Conservation (phyloP, 2,113 vertebrate species). For the Macaca fascicularis region DNA sequence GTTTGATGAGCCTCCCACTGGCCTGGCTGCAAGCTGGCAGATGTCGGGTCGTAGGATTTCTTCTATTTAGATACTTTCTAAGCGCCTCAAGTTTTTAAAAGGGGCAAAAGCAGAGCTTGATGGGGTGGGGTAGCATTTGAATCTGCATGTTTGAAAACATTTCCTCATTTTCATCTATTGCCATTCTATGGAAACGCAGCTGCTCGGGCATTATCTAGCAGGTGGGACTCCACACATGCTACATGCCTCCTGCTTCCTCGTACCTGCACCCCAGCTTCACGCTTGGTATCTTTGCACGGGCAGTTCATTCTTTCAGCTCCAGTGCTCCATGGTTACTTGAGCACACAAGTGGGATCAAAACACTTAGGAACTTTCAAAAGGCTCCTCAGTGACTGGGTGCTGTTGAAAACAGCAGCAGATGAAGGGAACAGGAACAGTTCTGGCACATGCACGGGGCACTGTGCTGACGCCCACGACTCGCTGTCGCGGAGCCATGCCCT, state of each 20-base stretch:
- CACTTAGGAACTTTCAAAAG: neutral
- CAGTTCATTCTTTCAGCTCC: too few relatives aligned
- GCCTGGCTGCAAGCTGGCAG: neutral
- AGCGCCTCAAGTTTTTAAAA: accelerated
- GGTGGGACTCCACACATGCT: accelerated
- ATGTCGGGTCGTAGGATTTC: accelerated
- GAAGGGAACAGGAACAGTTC: accelerated
- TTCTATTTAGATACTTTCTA: accelerated
- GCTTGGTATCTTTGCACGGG: neutral
- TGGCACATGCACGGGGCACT: accelerated
- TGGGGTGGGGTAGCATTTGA: accelerated
- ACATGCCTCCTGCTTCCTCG: too few relatives aligned
- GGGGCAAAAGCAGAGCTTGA: neutral
- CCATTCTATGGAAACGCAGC: too few relatives aligned
- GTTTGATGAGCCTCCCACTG: neutral
- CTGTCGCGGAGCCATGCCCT: accelerated
- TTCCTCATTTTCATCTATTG: neutral
- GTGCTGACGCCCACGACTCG: accelerated
- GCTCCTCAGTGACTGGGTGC: neutral
- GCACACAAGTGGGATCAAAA: neutral
- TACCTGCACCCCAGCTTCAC: neutral
- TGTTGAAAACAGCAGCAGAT: accelerated
- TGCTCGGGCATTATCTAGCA: accelerated
- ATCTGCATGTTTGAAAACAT: accelerated
- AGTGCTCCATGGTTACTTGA: neutral